Evolutionary conservation across 2,888 invertebrate species (phyloP).

Genomic region (Meteorus cinctellus): DNA sequence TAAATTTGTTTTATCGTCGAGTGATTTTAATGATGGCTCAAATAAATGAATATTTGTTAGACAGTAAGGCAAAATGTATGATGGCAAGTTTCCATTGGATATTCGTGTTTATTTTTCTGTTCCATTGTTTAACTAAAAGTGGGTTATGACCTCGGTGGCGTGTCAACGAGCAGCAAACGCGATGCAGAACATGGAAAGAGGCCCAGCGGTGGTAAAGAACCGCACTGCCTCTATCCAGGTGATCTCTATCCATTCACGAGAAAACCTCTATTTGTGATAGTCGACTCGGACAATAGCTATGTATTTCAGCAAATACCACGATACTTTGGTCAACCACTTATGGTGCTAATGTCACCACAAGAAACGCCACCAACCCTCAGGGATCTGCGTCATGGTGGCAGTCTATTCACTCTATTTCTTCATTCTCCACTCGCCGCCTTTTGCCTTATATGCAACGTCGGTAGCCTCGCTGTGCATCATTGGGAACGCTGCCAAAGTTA

Average conservation of each 20-base stretch:
- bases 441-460: slow-evolving; percentile 92
- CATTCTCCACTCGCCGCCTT: slow-evolving; percentile 95
- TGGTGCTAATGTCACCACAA: slow-evolving; percentile 94
- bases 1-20: not conserved
- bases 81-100: slow-evolving; percentile 48
- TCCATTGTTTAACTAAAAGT: slow-evolving; percentile 73
- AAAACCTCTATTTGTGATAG: slow-evolving; percentile 92
- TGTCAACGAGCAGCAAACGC: slow-evolving; percentile 89
- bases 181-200: slow-evolving; percentile 79
- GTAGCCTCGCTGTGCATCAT: slow-evolving; percentile 86
- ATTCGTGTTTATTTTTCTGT: slow-evolving; percentile 58
- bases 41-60: slow-evolving; percentile 4
- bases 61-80: slow-evolving; percentile 3
- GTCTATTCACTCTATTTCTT: slow-evolving; percentile 94
- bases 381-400: slow-evolving; percentile 91
- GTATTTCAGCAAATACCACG: slow-evolving; percentile 93
- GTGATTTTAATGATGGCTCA: not conserved
- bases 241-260: slow-evolving; percentile 95
- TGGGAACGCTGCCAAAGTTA: slow-evolving; percentile 94
- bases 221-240: slow-evolving; percentile 91
- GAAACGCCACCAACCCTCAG: slow-evolving; percentile 88
- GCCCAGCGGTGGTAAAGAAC: slow-evolving; percentile 78
- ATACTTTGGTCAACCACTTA: slow-evolving; percentile 94
- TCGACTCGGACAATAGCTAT: slow-evolving; percentile 96
- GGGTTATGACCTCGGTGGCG: slow-evolving; percentile 94